Conservation (phyloP, 92 coral and sea anemone species). For the Parazoanthus atlanticus region DNA sequence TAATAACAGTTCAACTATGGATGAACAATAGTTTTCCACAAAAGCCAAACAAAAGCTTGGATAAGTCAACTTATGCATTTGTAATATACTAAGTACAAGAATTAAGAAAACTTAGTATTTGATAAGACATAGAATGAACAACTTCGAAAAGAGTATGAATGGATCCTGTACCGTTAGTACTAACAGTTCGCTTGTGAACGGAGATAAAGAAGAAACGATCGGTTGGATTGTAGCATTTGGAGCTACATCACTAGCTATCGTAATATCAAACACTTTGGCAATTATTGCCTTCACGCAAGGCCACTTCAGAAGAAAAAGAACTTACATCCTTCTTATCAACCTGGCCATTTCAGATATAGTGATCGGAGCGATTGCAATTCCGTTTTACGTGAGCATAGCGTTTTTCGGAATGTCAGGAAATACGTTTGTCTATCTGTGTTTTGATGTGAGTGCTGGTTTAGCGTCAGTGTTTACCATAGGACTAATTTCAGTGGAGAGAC, state of each 20-base stretch:
- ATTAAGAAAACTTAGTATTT: not conserved
- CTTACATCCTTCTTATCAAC: constrained; percentile 44
- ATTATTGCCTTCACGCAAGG: constrained; percentile 50
- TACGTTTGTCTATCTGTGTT: constrained; percentile 17
- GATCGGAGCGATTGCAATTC: constrained; percentile 59
- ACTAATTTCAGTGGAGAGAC: constrained; percentile 58
- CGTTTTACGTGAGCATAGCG: constrained; percentile 47
- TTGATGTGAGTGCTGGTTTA: constrained; percentile 54
- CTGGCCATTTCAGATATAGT: constrained; percentile 54
- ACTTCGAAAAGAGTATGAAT: not conserved
- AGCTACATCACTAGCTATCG: constrained; percentile 28
- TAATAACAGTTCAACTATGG: constrained; percentile 5
- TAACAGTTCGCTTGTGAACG: not conserved
- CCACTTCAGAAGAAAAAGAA: constrained; percentile 34
- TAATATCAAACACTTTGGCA: constrained; percentile 45
- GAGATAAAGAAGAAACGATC: not conserved
- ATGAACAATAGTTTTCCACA: not conserved
- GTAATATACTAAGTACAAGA: not conserved
- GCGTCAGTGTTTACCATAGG: constrained; percentile 53
- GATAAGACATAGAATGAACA: not conserved
- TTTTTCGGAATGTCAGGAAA: constrained; percentile 21
- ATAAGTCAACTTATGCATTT: not conserved
- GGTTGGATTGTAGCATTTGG: constrained; percentile 47
- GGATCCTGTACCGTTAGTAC: no score
- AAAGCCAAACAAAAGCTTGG: constrained; percentile 1